phyloP scores from a whole-genome alignment of 2,113 vertebrate genomes.

The Plecotus auritus region DNA sequence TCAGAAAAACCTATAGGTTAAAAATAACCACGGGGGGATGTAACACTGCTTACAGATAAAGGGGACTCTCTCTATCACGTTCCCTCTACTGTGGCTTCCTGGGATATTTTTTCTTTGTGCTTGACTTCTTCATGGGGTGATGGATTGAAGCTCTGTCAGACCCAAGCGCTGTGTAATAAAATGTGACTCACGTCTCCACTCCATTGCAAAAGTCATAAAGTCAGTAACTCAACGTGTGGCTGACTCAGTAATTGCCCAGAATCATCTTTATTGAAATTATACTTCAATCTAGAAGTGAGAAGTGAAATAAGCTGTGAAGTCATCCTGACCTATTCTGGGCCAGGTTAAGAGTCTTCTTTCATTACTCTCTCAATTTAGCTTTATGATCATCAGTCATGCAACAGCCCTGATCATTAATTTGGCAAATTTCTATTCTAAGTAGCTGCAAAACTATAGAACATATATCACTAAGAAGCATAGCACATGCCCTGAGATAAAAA shows the following conservation, averaged over 20 bases:
- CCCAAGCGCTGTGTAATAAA: slow-evolving; percentile 2
- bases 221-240: slow-evolving; percentile 47
- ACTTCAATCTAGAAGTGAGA: slow-evolving; percentile 51
- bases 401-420: neutral
- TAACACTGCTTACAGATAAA: neutral
- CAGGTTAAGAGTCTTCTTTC: neutral
- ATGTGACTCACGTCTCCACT: slow-evolving; percentile 31
- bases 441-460: neutral
- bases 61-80: neutral
- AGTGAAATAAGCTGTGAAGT: slow-evolving; percentile 48
- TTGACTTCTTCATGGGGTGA: neutral
- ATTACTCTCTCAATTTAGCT: neutral
- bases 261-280: slow-evolving; percentile 55
- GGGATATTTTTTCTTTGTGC: neutral
- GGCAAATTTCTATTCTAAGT: neutral
- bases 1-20: neutral
- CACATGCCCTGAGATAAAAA: neutral
- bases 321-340: slow-evolving; percentile 2
- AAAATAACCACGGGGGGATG: neutral
- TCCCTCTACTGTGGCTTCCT: neutral
- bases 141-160: neutral
- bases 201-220: slow-evolving; percentile 44
- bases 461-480: neutral
- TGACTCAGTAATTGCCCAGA: slow-evolving; percentile 26
- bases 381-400: neutral